Evolutionary conservation across 2,888 invertebrate species (phyloP).

Genomic region (Falcaria lacertinaria): DNA sequence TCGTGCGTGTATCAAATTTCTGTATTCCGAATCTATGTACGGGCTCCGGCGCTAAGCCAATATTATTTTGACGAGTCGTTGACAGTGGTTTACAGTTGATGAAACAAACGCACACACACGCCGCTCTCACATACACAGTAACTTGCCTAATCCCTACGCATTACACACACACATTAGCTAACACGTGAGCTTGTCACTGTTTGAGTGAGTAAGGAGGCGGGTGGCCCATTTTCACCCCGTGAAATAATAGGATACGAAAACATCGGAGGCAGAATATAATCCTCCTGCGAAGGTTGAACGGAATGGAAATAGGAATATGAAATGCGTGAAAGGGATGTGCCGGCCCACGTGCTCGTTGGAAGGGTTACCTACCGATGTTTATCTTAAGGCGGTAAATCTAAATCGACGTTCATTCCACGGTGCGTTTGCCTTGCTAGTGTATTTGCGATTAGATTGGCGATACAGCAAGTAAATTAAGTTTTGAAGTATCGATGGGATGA

Average conservation of each 20-base stretch:
- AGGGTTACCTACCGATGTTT: constrained; percentile 68
- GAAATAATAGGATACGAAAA: constrained; percentile 80
- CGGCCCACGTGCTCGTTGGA: constrained; percentile 57
- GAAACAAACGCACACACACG: constrained; percentile 61
- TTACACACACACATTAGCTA: constrained; percentile 37
- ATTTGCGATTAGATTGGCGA: background rate
- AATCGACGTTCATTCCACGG: constrained; percentile 54
- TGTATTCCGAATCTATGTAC: constrained; percentile 53
- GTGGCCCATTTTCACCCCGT: constrained; percentile 77
- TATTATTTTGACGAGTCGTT: constrained; percentile 78
- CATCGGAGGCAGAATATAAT: constrained; percentile 78
- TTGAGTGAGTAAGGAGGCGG: constrained; percentile 64
- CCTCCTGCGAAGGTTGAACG: constrained; percentile 74
- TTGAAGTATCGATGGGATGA: background rate
- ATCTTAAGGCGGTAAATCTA: constrained; percentile 63
- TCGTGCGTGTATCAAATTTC: constrained; percentile 64
- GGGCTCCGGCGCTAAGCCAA: constrained; percentile 66
- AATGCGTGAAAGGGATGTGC: constrained; percentile 71
- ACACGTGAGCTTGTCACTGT: constrained; percentile 43
- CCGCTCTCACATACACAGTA: constrained; percentile 38
- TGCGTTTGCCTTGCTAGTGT: constrained; percentile 18
- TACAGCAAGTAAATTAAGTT: background rate
- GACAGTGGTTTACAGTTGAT: constrained; percentile 77
- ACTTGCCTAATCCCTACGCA: constrained; percentile 30
- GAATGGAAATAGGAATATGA: constrained; percentile 77